Conservation (phyloP, 2,113 vertebrate genomes). For the Malaclemys terrapin region DNA sequence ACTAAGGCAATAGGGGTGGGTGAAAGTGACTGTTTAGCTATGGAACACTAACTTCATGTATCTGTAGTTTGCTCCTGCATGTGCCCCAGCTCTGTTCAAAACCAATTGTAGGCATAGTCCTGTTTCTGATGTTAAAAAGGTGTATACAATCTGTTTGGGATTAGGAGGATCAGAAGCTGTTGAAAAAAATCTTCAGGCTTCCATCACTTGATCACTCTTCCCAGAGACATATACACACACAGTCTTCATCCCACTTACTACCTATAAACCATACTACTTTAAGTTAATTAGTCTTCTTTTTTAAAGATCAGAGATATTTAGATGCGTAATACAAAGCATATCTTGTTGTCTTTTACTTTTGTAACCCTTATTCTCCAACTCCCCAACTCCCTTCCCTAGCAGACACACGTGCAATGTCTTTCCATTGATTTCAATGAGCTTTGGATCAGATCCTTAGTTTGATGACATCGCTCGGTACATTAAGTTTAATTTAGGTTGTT, state of each 20-base stretch:
- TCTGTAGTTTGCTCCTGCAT: neutral
- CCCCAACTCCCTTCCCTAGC: neutral
- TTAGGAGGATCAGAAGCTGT: conserved; percentile 40
- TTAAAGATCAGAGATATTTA: neutral
- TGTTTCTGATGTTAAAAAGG: neutral
- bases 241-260: neutral
- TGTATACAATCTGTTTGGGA: conserved; percentile 13
- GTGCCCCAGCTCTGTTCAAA: neutral
- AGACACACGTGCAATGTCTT: neutral
- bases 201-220: conserved; percentile 44
- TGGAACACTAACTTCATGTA: neutral
- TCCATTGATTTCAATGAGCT: neutral
- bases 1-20: neutral
- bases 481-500: neutral
- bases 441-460: neutral
- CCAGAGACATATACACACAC: neutral
- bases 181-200: conserved; percentile 39
- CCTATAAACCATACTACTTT: neutral
- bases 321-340: neutral
- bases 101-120: neutral
- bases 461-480: neutral
- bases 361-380: neutral
- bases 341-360: neutral
- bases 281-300: neutral
- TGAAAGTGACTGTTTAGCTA: neutral